These are phyloP conservation scores for Muscidifurax raptorellus DNA, from an alignment of 1,140 invertebrate genomes.

Conservation along the genomic window DNA sequence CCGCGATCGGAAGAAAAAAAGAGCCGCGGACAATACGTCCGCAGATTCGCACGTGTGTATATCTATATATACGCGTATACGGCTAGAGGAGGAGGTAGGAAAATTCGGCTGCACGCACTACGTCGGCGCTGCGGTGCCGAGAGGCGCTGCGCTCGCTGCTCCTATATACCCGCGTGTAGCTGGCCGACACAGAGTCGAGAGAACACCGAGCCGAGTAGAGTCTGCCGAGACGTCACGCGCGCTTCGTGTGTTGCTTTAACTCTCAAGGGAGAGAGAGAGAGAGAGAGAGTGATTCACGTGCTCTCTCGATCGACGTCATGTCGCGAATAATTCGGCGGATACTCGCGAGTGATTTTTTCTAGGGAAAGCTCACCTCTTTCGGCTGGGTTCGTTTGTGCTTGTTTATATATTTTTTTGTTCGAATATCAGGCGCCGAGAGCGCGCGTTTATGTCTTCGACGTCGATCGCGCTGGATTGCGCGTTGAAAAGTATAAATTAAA, in stretches of 20 bases:
- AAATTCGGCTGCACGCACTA: conserved; percentile 8
- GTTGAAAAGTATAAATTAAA: not conserved
- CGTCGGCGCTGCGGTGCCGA: not conserved
- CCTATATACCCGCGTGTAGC: not conserved
- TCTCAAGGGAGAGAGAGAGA: not conserved
- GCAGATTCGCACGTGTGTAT: not conserved
- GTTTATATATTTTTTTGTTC: not conserved
- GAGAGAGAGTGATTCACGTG: not conserved
- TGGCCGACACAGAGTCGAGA: not conserved
- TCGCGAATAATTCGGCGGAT: not conserved
- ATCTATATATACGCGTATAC: not conserved
- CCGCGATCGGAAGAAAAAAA: not conserved
- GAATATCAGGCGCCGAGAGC: too few relatives aligned
- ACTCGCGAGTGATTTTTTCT: not conserved
- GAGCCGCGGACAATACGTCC: not conserved
- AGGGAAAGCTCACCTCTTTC: not conserved
- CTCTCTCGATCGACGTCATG: not conserved
- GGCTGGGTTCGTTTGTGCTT: not conserved
- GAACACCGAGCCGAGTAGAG: not conserved
- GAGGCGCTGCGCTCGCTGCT: not conserved
- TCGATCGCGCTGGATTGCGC: too few relatives aligned
- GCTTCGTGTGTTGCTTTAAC: not conserved
- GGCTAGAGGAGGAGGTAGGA: not conserved
- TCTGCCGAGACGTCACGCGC: not conserved
- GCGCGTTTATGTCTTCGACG: too few relatives aligned